Evolutionary conservation across 2,113 vertebrate genomes (phyloP).

Genomic region (Sylvietta virens): DNA sequence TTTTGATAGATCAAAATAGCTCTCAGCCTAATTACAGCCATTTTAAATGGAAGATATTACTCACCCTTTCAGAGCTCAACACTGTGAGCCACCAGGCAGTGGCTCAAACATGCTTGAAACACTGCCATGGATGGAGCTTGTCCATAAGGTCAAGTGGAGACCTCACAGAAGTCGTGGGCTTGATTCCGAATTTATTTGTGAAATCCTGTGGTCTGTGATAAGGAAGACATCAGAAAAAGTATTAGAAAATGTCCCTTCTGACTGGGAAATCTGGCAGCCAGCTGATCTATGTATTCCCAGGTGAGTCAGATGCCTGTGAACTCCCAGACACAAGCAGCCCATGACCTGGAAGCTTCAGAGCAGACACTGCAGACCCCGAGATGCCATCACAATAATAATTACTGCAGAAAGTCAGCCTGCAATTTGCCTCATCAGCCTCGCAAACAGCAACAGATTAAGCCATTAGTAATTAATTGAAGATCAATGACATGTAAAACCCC

Average conservation of each 20-base stretch:
- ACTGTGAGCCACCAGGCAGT: background rate
- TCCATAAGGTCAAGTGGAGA: background rate
- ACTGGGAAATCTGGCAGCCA: background rate
- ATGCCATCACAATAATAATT: background rate
- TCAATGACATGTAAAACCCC: background rate
- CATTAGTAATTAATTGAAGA: background rate
- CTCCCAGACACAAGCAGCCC: background rate
- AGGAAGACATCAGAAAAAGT: background rate
- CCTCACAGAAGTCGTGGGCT: background rate
- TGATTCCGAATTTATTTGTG: background rate
- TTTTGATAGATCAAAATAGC: background rate
- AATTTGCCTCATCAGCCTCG: background rate
- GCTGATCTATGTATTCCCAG: background rate
- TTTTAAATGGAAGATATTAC: background rate
- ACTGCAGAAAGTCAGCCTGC: background rate
- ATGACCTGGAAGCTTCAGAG: background rate
- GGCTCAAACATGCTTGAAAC: background rate
- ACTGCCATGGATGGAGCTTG: background rate
- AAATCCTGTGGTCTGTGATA: background rate
- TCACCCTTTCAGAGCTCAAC: background rate
- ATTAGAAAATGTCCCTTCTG: background rate
- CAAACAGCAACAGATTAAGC: background rate
- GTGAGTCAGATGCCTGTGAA: background rate
- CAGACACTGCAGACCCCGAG: accelerated
- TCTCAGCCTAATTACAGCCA: background rate